Conservation (phyloP, 2,797 vertebrate genomes). For the Cryptoblepharus egeriae region DNA sequence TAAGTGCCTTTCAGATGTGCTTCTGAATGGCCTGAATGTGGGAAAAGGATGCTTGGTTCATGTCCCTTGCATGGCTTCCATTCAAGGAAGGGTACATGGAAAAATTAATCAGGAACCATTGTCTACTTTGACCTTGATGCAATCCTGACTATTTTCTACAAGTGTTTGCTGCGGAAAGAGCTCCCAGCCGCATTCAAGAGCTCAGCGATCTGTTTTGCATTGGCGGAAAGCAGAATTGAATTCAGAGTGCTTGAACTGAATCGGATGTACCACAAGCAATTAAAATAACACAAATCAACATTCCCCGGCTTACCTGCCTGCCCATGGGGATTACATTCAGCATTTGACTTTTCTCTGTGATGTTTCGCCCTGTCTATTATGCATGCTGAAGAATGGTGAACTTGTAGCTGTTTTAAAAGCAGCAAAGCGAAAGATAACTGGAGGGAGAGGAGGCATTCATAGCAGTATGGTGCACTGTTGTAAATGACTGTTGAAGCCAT, state of each 20-base stretch:
- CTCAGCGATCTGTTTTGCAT: not conserved
- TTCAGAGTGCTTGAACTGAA: conserved; percentile 24
- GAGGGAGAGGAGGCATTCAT: conserved; percentile 32
- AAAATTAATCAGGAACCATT: conserved; percentile 1
- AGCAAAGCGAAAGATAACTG: conserved; percentile 29
- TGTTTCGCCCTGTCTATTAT: conserved; percentile 33
- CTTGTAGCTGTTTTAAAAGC: conserved; percentile 15
- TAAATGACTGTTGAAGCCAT: not conserved
- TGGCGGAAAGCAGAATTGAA: conserved; percentile 7
- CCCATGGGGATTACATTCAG: conserved; percentile 28
- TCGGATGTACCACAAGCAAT: not conserved
- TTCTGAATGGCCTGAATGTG: not conserved
- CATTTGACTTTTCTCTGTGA: conserved; percentile 42
- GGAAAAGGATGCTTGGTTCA: not conserved
- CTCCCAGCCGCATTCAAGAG: not conserved
- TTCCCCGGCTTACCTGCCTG: conserved; percentile 29
- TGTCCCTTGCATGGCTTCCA: not conserved
- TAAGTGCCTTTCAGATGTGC: not conserved
- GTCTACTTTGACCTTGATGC: not conserved
- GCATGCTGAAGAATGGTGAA: conserved; percentile 32
- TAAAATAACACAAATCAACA: conserved; percentile 39
- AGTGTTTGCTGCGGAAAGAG: not conserved
- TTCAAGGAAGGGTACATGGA: conserved; percentile 9
- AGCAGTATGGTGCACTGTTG: not conserved
- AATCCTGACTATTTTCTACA: conserved; percentile 9